Base-by-base conservation (phyloP, 2,113 vertebrate genomes). In the Macaca mulatta region DNA sequence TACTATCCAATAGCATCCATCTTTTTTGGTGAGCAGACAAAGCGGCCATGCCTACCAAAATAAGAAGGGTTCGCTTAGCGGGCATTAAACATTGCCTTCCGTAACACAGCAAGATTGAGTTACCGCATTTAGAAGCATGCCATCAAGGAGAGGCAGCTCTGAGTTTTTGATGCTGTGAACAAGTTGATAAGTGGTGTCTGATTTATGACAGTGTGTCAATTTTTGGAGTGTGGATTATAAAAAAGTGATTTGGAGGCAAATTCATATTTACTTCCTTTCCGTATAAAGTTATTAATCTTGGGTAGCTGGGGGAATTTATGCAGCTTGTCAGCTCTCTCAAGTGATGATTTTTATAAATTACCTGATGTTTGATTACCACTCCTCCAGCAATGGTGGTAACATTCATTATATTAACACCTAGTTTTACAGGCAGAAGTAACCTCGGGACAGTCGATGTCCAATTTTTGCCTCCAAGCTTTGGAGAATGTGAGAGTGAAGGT, bases 1-100 rank as follows among this genome's bases (percentile, higher is more conserved):
- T 12, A 4, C 8, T 13, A 20, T 0, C 2, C 25, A 14, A 27
- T 0, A 4, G 2, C 72, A 17, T 32, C 10, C 23, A 7, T 0
- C 0, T 8, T 5, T 57, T 52, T 9, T 43, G 84, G 25, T 25
- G 0, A 32, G 50, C 25, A 23, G 61, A 52, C 12, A 6, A 0
- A 1, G 20, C 1, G 0, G 43, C 23, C 23, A 10, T 11, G 12
- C 30, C 6, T 0, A 18, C 22, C 32, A 11, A 30, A 4, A 25
- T 8, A 1, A 23, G 8, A 23, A 77, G 32, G 4, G 30, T 38
- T 5, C 13, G 11, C 11, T 22, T 2, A 6, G 7, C 0, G 18
- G 30, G 22, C 4, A 0, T 10, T 5, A 14, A 48, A 23, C 25
- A 16, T 1, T 9, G 23, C 43, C 23, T 35, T 16, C 5, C 27